Base-by-base conservation (phyloP, 2,888 invertebrate species). In the Lycaena phlaeas region DNA sequence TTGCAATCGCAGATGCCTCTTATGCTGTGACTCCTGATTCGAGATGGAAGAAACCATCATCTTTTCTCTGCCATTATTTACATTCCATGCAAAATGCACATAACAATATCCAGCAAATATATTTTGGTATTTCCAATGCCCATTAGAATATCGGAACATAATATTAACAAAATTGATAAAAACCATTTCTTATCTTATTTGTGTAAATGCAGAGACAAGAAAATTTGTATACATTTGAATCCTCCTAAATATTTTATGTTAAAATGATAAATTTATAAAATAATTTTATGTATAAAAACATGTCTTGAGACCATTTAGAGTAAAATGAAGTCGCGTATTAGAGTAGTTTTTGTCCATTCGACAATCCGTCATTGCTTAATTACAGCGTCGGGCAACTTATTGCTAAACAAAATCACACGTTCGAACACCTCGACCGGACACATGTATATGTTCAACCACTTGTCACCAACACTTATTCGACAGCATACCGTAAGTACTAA, bases 161-260 rank as follows among this genome's bases (percentile, higher is more conserved):
- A 52, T 56, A n/a, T n/a, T n/a, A n/a, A 56, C 56, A 57, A 54
- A 49, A 49, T 58, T 61, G 61, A 70, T 62, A 67, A 68, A 61
- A 61, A 59, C 42, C 52, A 64, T 61, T 64, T 57, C 59, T 56
- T 61, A 63, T 74, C 78, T 74, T 76, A 68, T 68, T 75, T 66
- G 61, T 67, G 72, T 82, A 84, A 84, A 84, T 84, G 82, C 82
- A 64, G 74, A 79, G 81, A 78, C 64, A 57, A 63, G 59, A 60
- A 61, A 61, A 64, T 60, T 56, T 68, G 34, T 34, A 34, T 12
- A 11, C 18, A 22, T n/a, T n/a, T n/a, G n/a, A n/a, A n/a, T n/a
- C n/a, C n/a, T n/a, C n/a, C n/a, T n/a, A n/a, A n/a, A n/a, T 34
- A 7, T 6, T 22, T 34, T 34, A n/a, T 34, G 34, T 34, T 34